Evolutionary conservation across 2,797 vertebrate genomes (phyloP), one percentile per base, ranked within the genome.

Genomic region (Falco novaeseelandiae): DNA sequence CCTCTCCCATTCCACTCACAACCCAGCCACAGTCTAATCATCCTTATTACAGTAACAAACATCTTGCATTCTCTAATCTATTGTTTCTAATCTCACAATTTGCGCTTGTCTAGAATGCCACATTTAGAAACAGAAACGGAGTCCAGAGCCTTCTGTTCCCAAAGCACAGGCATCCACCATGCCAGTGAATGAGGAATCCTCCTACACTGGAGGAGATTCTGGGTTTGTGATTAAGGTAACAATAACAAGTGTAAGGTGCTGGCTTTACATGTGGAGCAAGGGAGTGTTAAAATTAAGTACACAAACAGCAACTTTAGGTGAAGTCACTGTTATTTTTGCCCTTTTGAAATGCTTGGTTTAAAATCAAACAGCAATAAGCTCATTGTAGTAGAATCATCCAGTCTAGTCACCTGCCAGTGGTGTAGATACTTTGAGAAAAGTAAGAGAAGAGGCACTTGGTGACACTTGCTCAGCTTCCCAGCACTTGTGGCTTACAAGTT

Each of bases 81-180:
- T 87, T 94, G 88, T 89, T 93, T 74, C 84, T 92, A 89, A 93
- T 93, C 81, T 96, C 59, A 51, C 14, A 20, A n/a, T 74, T 85
- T 91, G 71, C 1, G 6, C 52, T 70, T 54, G 57, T 85, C 92
- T 54, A 81, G 69, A 80, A 85, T 78, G 57, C 90, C 78, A 62
- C 34, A 18, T 73, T 77, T 89, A 52, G 81, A 92, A 97, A 92
- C 62, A 74, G 42, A 48, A 38, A 38, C 19, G 26, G 34, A 78
- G 46, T 62, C 85, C 42, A 66, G 48, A 0, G 5, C 58, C 71
- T 90, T 82, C 83, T 91, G 38, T 55, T 94, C 48, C 58, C 83
- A 69, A 91, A 81, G n/a, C 57, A 54, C 30, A 89, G 63, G 30
- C 58, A 65, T 74, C 61, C 42, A 69, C 34, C 30, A 3, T 12